Conservation (phyloP, 2,113 vertebrate genomes). For the Dinomys branickii region DNA sequence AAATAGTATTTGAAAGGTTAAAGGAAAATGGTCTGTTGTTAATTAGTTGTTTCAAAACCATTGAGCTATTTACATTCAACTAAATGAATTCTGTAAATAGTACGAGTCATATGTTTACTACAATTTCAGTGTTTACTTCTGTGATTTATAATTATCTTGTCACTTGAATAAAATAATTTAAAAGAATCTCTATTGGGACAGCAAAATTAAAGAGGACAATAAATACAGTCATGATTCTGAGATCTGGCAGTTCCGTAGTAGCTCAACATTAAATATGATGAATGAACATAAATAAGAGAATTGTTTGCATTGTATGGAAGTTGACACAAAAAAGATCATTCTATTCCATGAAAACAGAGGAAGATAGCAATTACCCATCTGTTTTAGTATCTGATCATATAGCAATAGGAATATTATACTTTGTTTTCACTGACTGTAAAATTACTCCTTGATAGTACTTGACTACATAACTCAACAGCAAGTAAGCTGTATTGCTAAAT, state of each 20-base stretch:
- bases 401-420: background rate
- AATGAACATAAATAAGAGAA: conserved; percentile 47
- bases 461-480: conserved; percentile 13
- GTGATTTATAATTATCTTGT: conserved; percentile 45
- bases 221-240: conserved; percentile 27
- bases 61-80: background rate
- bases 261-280: background rate
- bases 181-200: conserved; percentile 32
- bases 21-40: background rate
- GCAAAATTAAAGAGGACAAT: conserved; percentile 57
- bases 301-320: background rate
- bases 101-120: background rate
- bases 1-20: conserved; percentile 2
- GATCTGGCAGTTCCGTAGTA: background rate
- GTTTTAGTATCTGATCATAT: background rate
- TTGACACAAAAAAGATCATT: background rate
- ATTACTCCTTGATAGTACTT: background rate
- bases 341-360: background rate
- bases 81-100: background rate
- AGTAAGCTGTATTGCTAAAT: background rate
- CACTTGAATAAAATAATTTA: conserved; percentile 60
- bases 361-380: background rate
- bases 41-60: conserved; percentile 37
- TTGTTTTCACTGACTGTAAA: conserved; percentile 22
- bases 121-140: background rate